Percentiles rank a stretch among this genome's conserved stretches.
Evolutionary conservation across 1,140 invertebrate species (phyloP).

Genomic region (Bombus polaris): DNA sequence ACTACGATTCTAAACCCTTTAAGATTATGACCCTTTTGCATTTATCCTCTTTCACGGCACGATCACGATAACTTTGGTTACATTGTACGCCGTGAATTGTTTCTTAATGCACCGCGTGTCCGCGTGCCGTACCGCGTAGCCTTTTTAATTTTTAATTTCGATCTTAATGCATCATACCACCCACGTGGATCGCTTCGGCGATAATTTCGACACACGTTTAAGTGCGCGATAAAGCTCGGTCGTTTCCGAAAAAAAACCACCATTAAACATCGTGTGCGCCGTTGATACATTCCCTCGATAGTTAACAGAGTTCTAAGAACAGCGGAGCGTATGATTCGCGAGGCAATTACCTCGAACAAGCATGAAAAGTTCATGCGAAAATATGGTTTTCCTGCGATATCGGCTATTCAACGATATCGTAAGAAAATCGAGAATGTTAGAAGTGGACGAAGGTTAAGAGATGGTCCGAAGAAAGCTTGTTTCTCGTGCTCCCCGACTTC

Average conservation of each 20-base stretch:
- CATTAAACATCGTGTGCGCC: background rate
- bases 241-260: background rate
- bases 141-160: constrained; percentile 45
- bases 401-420: background rate
- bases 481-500: background rate
- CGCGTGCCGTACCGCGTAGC: background rate
- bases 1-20: constrained; percentile 51
- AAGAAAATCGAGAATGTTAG: background rate
- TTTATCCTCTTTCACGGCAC: constrained; percentile 39
- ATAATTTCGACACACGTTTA: constrained; percentile 16
- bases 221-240: constrained; percentile 7
- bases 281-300: constrained; percentile 17
- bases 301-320: background rate
- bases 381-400: background rate
- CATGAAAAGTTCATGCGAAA: background rate
- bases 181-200: background rate
- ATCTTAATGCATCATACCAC: background rate
- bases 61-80: constrained; percentile 46
- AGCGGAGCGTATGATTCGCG: background rate
- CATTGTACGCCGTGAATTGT: constrained; percentile 34
- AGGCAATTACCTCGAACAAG: background rate
- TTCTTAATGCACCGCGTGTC: constrained; percentile 24
- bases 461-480: constrained; percentile 1
- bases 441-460: constrained; percentile 28
- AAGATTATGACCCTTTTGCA: constrained; percentile 40